Percentiles rank a stretch among this genome's conserved stretches.
These are phyloP conservation scores for Gonatopus flavifemur DNA, from an alignment of 1,140 invertebrate species.

Conservation along the genomic window DNA sequence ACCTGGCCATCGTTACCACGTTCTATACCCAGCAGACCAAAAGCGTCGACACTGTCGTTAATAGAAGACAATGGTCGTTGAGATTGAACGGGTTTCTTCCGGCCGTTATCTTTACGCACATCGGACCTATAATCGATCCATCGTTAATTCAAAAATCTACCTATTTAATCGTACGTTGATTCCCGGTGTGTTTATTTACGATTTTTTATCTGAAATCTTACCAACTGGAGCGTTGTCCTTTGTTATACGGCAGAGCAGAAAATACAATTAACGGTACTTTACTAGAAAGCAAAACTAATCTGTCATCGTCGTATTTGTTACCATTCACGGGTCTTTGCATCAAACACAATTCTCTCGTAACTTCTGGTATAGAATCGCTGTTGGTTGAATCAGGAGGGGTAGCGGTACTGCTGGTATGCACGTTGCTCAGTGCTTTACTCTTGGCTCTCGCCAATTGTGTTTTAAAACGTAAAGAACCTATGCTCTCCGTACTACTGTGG, in stretches of 20 bases:
- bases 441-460: slow-evolving; percentile 46
- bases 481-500: slow-evolving; percentile 75
- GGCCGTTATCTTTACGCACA: slow-evolving; percentile 71
- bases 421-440: slow-evolving; percentile 41
- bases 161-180: not conserved
- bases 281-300: slow-evolving; percentile 72
- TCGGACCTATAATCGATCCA: slow-evolving; percentile 63
- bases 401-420: slow-evolving; percentile 23
- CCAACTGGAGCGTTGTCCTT: slow-evolving; percentile 67
- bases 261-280: slow-evolving; percentile 79
- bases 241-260: slow-evolving; percentile 79
- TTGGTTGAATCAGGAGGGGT: slow-evolving; percentile 33
- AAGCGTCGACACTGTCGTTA: slow-evolving; percentile 81
- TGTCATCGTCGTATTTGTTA: slow-evolving; percentile 73
- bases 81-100: slow-evolving; percentile 78
- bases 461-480: slow-evolving; percentile 58
- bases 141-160: slow-evolving; percentile 1
- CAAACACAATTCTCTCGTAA: slow-evolving; percentile 50
- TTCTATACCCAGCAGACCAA: slow-evolving; percentile 81
- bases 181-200: not conserved
- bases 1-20: slow-evolving; percentile 81
- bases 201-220: slow-evolving; percentile 38
- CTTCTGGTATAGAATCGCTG: slow-evolving; percentile 52
- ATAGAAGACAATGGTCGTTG: slow-evolving; percentile 81
- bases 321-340: slow-evolving; percentile 61